These are phyloP conservation scores for Rhodinocichla rosea DNA, from an alignment of 2,113 vertebrate species.

Conservation along the genomic window DNA sequence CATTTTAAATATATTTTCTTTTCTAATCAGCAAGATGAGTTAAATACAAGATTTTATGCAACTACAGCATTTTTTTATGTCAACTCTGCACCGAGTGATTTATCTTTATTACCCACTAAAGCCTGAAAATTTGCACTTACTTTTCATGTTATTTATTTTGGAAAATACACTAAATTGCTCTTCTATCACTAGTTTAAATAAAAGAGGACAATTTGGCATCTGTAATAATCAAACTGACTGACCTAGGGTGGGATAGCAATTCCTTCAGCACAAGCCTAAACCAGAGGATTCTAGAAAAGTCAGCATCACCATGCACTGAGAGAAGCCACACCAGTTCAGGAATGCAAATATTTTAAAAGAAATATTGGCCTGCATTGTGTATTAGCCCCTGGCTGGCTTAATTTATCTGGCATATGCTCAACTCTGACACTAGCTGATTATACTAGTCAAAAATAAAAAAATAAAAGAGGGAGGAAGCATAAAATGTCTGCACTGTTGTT, in stretches of 20 bases:
- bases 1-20: not conserved
- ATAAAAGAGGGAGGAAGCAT: accelerated
- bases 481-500: not conserved
- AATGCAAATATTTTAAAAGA: not conserved
- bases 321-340: not conserved
- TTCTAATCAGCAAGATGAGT: not conserved
- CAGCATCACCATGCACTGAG: not conserved
- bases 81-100: not conserved
- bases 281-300: not conserved
- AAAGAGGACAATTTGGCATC: not conserved
- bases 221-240: not conserved
- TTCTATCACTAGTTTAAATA: not conserved
- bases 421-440: not conserved
- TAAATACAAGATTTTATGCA: not conserved
- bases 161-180: not conserved
- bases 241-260: not conserved
- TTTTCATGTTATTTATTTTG: not conserved
- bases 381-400: not conserved
- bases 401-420: not conserved
- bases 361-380: not conserved
- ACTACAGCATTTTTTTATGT: not conserved
- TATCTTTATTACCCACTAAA: not conserved
- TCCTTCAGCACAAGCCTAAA: slow-evolving; percentile 9
- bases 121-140: not conserved
- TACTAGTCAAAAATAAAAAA: not conserved